Base-by-base conservation (phyloP, 37 sponge, comb jelly and placozoan species). In the Aphrocallistes beatrix region DNA sequence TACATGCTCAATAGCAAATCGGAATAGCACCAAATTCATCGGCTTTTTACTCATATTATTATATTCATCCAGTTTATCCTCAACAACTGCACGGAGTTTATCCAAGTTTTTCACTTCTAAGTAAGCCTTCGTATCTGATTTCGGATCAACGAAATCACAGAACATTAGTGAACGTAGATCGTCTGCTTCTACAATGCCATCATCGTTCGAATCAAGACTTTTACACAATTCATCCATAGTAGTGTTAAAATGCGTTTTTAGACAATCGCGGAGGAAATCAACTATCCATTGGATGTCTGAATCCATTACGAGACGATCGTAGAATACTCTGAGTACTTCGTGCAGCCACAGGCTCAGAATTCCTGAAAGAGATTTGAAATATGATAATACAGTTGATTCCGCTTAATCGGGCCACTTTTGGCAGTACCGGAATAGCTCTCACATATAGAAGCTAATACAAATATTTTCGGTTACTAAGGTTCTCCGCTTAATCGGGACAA, bases 1-100 rank as follows among this genome's bases (percentile, higher is more conserved):
- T 50, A 97, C 92, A 84, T 97, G 98, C 87, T 97, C 98, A 82
- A 97, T 91, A 81, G 98, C 98, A 91, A 97, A 97, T 81, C 97
- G 92, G 88, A 97, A 97, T 86, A 97, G 84, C 47, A 97, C 98
- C 1, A 97, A 88, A 87, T 97, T 94, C 98, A 97, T 97, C 1
- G 98, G 95, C 51, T 97, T 97, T 84, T 97, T 97, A 92, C 92
- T 92, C 86, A 97, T 89, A 84, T 94, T 94, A 83, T 97, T 97
- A 85, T 85, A 97, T 82, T 97, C 98, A 48, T 97, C 98, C 60
- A 97, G 90, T 36, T 88, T 90, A 83, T 90, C 91, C 88, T 98
- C 99, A 36, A 95, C 95, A 38, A 93, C 90, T 39, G 90, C 82
- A 38, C 95, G 48, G 38, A 98, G 86, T 51, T 98, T 98, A 45